Base-by-base conservation (phyloP, 2,113 vertebrate genomes). In the Cynoglossus semilaevis region DNA sequence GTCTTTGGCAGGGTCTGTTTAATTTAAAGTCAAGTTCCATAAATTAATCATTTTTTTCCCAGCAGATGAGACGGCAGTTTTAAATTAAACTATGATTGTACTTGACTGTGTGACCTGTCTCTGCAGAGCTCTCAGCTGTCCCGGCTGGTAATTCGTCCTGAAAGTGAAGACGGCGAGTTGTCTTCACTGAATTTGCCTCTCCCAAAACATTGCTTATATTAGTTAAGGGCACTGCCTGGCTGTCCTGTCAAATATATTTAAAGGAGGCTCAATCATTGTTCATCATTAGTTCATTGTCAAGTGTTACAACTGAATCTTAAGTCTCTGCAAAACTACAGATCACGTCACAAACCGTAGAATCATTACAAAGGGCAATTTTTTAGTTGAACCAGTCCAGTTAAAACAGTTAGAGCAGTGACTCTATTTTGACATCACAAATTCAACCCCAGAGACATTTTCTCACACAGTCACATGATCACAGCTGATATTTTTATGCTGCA, bases 201-300 rank as follows among this genome's bases (percentile, higher is more conserved):
- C 83, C 58, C 0, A 92, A 84, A 55, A 93, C 76, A 0, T 83
- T 91, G 70, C 90, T 91, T 51, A 98, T 86, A 0, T 94, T 92
- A 41, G 90, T 38, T 34, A 95, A 83, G 0, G 94, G 94, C 45
- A 94, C 86, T 3, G 93, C 94, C 75, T 95, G 95, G 68, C 89
- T 92, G 69, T 96, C 95, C 95, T 97, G 73, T n/a, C 17, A 53
- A 35, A 37, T 0, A 51, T 17, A 8, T 4, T 58, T 46, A 34
- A 61, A 29, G 12, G 45, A 1, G 37, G 55, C 42, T 22, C 37
- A 19, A 35, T 29, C 10, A 44, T 50, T 1, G 3, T 9, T 42
- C 12, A 16, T 63, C n/a, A 44, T 41, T 19, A 29, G 22, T 29
- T 29, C 22, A 29, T 6, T 29, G 22, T n/a, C n/a, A n/a, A n/a